Evolutionary conservation across 1,140 invertebrate species (phyloP).

Genomic region (Drosophila eugracilis): DNA sequence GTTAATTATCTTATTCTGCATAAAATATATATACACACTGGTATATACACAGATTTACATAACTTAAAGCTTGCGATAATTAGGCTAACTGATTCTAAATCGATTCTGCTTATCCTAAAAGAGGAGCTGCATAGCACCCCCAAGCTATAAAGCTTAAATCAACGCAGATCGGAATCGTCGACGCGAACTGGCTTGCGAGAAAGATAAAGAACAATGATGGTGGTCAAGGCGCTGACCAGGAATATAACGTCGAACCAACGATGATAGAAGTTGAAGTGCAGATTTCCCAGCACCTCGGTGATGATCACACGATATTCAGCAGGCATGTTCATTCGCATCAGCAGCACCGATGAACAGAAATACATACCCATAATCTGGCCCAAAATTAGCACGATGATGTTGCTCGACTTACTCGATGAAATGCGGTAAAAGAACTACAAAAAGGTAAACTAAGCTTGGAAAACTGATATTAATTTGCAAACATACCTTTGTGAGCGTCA

Average conservation of each 20-base stretch:
- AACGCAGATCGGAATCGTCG: constrained; percentile 70
- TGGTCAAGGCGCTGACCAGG: constrained; percentile 97
- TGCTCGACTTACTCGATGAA: constrained; percentile 99
- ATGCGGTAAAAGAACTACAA: constrained; percentile 99
- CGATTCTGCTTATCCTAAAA: constrained; percentile 50
- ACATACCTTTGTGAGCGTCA: constrained; percentile 98
- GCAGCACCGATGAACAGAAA: constrained; percentile 98
- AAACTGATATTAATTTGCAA: background rate
- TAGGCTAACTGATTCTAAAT: constrained; percentile 55
- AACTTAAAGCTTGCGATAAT: constrained; percentile 66
- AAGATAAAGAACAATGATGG: constrained; percentile 96
- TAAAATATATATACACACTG: constrained; percentile 44
- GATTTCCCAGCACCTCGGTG: constrained; percentile 98
- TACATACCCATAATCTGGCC: constrained; percentile 99
- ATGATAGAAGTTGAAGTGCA: constrained; percentile 99
- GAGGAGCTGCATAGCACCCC: background rate
- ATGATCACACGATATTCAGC: constrained; percentile 98
- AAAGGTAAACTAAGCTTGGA: background rate
- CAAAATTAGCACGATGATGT: constrained; percentile 98
- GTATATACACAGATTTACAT: constrained; percentile 46
- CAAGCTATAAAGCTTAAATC: constrained; percentile 24
- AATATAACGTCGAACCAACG: constrained; percentile 99
- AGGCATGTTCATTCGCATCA: constrained; percentile 99
- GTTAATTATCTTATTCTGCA: constrained; percentile 24
- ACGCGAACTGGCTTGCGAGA: constrained; percentile 77